These are phyloP conservation scores for Scaptomyza cyrtandrae DNA, from an alignment of 2,888 invertebrate species.

Conservation along the genomic window DNA sequence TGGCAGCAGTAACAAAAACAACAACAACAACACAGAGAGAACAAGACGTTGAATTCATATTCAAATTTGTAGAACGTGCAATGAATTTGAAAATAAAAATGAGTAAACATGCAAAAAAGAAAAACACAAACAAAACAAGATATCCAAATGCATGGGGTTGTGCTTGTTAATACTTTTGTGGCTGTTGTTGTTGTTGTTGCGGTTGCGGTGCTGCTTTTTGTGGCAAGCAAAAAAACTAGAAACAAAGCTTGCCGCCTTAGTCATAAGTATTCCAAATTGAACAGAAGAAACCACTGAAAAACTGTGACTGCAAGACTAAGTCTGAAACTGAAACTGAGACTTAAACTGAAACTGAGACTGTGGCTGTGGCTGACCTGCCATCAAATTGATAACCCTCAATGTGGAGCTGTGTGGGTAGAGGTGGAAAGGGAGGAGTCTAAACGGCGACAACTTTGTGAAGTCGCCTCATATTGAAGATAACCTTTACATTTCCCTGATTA, in stretches of 20 bases:
- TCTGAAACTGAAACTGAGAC: neutral
- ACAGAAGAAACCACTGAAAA: conserved; percentile 63
- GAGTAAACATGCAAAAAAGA: conserved; percentile 67
- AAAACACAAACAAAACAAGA: conserved; percentile 16
- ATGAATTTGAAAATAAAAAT: conserved; percentile 72
- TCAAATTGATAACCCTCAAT: conserved; percentile 64
- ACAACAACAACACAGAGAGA: conserved; percentile 15
- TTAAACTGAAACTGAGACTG: conserved; percentile 2
- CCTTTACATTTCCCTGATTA: conserved; percentile 52
- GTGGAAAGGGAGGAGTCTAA: conserved; percentile 1
- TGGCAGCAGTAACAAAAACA: conserved; percentile 28
- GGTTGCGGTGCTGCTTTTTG: conserved; percentile 14
- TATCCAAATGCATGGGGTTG: conserved; percentile 54
- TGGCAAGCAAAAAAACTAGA: conserved; percentile 22
- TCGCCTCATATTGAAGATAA: conserved; percentile 44
- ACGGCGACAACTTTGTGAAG: conserved; percentile 55
- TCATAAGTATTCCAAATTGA: conserved; percentile 63
- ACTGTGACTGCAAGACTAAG: conserved; percentile 7
- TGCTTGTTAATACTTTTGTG: conserved; percentile 38
- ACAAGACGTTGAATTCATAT: conserved; percentile 67
- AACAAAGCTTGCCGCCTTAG: conserved; percentile 60
- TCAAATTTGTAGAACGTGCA: conserved; percentile 81
- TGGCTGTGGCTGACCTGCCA: conserved; percentile 49
- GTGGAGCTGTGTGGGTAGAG: neutral
- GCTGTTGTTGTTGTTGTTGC: conserved; percentile 18